Conservation (phyloP, 2,888 invertebrate genomes). For the Pandemis corylana region DNA sequence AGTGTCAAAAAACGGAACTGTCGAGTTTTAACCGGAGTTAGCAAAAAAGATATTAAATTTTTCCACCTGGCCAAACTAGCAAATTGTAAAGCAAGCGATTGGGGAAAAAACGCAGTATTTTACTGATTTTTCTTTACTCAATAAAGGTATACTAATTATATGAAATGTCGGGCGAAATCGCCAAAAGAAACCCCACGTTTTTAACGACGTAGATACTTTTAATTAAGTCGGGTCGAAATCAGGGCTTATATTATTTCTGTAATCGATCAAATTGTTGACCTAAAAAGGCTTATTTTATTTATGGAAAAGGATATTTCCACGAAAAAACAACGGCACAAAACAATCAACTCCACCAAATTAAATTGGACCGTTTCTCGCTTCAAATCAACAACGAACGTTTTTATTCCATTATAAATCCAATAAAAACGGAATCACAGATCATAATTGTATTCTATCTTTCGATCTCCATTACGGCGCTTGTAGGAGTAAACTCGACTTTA, state of each 20-base stretch:
- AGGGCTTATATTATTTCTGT: neutral
- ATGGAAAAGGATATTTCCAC: conserved; percentile 5
- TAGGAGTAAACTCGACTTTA: neutral
- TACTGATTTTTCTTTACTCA: no score
- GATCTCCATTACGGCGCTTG: neutral
- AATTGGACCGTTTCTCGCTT: conserved; percentile 26
- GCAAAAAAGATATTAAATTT: no score
- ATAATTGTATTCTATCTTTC: conserved; percentile 35
- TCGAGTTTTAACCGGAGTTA: no score
- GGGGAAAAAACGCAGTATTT: no score
- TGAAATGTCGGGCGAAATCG: no score
- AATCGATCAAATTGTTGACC: conserved; percentile 1
- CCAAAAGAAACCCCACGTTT: no score
- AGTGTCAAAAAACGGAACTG: no score
- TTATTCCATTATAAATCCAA: conserved; percentile 41
- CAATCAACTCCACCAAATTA: conserved; percentile 34
- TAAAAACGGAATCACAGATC: conserved; percentile 39
- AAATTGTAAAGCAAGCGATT: no score
- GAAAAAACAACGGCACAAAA: conserved; percentile 19
- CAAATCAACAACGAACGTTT: conserved; percentile 36
- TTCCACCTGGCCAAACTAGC: no score
- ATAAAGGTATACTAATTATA: no score
- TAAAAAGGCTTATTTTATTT: conserved; percentile 8
- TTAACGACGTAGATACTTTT: no score
- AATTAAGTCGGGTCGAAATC: no score